These are phyloP conservation scores for Terebella lapidaria DNA, from an alignment of 2,888 invertebrate species.

Conservation along the genomic window DNA sequence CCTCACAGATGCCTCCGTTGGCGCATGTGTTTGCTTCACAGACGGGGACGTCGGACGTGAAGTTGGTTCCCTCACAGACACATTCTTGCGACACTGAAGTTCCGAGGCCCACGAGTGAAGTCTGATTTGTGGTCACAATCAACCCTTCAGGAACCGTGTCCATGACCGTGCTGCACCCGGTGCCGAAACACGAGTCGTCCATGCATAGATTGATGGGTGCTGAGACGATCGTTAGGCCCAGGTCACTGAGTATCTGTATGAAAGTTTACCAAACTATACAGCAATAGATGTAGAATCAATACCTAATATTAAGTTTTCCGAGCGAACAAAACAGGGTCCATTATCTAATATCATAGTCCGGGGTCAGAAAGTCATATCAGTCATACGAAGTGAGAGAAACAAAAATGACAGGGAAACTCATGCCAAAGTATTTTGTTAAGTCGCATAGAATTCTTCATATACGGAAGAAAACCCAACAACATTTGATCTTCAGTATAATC, in stretches of 20 bases:
- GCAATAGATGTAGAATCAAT: too few relatives aligned
- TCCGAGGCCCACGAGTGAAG: neutral
- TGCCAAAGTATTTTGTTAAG: too few relatives aligned
- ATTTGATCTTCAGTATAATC: too few relatives aligned
- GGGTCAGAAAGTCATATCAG: too few relatives aligned
- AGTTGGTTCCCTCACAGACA: neutral
- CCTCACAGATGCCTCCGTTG: constrained; percentile 89
- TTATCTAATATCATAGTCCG: too few relatives aligned
- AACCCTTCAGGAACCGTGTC: neutral
- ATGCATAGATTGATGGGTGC: neutral
- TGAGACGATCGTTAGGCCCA: neutral
- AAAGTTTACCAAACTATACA: neutral
- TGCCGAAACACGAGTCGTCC: neutral
- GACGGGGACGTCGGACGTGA: neutral
- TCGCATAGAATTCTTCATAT: too few relatives aligned
- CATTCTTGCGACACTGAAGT: neutral
- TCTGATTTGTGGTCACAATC: neutral
- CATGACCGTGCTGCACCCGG: neutral
- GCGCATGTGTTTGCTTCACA: constrained; percentile 81
- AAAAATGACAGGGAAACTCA: too few relatives aligned
- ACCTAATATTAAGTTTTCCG: too few relatives aligned
- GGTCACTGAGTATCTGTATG: neutral
- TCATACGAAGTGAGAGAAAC: too few relatives aligned
- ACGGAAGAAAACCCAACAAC: too few relatives aligned
- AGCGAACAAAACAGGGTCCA: too few relatives aligned